Base-by-base conservation (phyloP, 1,140 invertebrate genomes). In the Zaprionus davidi region DNA sequence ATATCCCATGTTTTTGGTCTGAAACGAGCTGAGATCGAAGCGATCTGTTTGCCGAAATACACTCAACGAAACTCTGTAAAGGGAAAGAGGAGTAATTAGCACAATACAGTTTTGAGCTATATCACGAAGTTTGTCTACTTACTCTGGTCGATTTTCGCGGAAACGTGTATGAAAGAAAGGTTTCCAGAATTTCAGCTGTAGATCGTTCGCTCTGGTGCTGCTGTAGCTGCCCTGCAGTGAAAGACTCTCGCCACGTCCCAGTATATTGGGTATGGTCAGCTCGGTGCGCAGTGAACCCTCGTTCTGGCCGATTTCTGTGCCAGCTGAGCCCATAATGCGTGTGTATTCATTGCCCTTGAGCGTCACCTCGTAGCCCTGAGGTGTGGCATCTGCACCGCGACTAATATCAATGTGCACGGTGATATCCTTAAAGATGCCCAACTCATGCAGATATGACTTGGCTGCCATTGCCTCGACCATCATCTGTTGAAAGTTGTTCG, bases 341-440 rank as follows among this genome's bases (percentile, higher is more conserved):
- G 90, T 81, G 24, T 84, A 70, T 51, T 93, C 92, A 15, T 81
- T 78, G 49, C 92, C 92, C 46, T 81, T 90, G 1, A 93, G 80
- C 1, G 91, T 91, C 1, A 93, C 76, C 66, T 92, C 92, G 55
- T 93, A 93, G n/a, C 92, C 92, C 72, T 92, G 76, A 2, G 90
- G 87, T 0, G 85, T 60, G 15, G 92, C 91, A 75, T 91, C 81
- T 0, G 70, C 51, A 1, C 85, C 90, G 0, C 81, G 82, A 55
- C 92, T 93, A 1, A 93, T 76, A 56, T 93, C 92, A 5, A 93
- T 92, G 11, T 84, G 80, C 17, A 92, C 91, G 17, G 69, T 78
- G 12, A 93, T 74, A 73, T 92, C 88, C 75, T 93, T 93, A 51
- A 92, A 93, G 66, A 93, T 92, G 60, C 90, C 92, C 46, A 93